Conservation (phyloP, 2,888 invertebrate species). For the Ophioninae sp. region DNA sequence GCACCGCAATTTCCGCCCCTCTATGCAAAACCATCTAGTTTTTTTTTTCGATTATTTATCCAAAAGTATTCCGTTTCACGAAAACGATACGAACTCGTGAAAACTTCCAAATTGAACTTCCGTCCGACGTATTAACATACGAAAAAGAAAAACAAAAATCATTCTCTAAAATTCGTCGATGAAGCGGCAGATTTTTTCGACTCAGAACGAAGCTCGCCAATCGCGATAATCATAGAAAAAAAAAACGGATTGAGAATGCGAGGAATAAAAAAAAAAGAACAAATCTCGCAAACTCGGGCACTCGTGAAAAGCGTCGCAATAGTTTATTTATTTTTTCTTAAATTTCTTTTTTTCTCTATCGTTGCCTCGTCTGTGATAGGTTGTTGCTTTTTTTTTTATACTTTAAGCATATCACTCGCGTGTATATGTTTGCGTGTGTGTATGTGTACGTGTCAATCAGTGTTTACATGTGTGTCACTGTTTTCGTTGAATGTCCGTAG, state of each 20-base stretch:
- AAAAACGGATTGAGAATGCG: constrained; percentile 36
- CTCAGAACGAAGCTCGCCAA: constrained; percentile 5
- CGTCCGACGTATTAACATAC: neutral
- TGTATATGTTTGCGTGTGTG: constrained; percentile 20
- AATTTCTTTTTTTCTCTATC: neutral
- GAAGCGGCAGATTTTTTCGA: neutral
- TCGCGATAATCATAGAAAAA: constrained; percentile 20
- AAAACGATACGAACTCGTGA: neutral
- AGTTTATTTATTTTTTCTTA: constrained; percentile 30
- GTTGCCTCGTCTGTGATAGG: neutral
- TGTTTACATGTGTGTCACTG: constrained; percentile 1
- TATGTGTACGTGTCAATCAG: neutral
- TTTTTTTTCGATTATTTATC: neutral
- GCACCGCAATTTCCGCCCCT: neutral
- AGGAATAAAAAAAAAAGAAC: constrained; percentile 41
- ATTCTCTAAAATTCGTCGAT: neutral
- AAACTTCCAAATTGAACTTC: neutral
- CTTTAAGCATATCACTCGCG: constrained; percentile 19
- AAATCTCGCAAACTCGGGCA: constrained; percentile 50
- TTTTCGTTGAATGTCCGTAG: constrained; percentile 5
- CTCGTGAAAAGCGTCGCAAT: constrained; percentile 54
- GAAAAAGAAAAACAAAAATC: constrained; percentile 26
- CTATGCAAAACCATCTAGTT: neutral
- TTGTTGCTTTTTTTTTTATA: neutral
- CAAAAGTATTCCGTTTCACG: neutral